Base-by-base conservation (phyloP, 2,113 vertebrate genomes). In the Dissostichus mawsoni region DNA sequence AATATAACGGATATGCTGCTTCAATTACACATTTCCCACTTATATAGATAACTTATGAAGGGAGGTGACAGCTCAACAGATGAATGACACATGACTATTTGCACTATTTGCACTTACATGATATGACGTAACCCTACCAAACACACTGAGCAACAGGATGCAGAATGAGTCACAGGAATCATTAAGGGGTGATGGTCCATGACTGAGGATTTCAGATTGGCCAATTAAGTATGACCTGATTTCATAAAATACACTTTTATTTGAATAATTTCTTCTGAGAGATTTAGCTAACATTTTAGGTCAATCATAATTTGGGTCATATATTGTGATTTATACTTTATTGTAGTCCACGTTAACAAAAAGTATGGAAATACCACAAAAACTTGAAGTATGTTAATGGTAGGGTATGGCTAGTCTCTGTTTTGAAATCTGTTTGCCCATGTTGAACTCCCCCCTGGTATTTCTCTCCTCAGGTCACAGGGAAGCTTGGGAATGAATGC, bases 31-130 rank as follows among this genome's bases (percentile, higher is more conserved):
- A 41, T 41, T 41, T 20, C 36, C n/a, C 41, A 11, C 51, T 29
- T 9, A 63, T 33, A 1, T 41, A 8, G 36, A 41, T 41, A 71
- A 13, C 10, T 66, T 64, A 59, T 7, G 2, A 13, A 9, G 33
- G 29, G 67, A 88, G 78, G 68, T 29, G 33, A 33, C 25, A 61
- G 48, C 29, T 62, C 29, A 57, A 8, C 25, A 44, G 11, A 20
- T 29, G 63, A 53, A 67, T 67, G 63, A 77, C 70, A 41, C 58
- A 78, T 55, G 53, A 45, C 41, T 63, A 58, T 75, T 76, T 73
- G 66, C 36, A 52, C 41, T 45, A 55, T 73, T 73, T 66, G 50
- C 25, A 51, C 41, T 45, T 36, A 69, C 17, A 68, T 80, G 62
- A 51, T 63, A 51, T 56, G 50, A 25, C 20, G 65, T 11, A 47